These are phyloP conservation scores for Drosophila paracracens DNA, from an alignment of 2,888 invertebrate genomes.

Conservation along the genomic window DNA sequence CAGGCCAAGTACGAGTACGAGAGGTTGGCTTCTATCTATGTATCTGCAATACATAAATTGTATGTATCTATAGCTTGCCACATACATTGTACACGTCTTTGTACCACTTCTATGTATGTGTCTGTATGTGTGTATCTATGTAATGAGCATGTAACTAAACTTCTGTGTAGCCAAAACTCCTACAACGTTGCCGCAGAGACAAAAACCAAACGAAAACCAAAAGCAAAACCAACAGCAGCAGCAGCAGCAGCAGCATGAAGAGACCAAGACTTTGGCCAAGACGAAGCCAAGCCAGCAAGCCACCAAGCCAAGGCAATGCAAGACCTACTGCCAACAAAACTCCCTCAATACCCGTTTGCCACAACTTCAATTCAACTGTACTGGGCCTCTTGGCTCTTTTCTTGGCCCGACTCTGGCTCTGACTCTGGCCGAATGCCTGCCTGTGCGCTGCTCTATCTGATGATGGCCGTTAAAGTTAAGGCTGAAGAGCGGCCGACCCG, in stretches of 20 bases:
- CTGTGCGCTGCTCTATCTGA: constrained; percentile 67
- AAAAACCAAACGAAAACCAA: constrained; percentile 31
- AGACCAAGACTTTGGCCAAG: constrained; percentile 27
- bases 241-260: constrained; percentile 5
- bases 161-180: constrained; percentile 78
- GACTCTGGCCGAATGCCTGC: constrained; percentile 27
- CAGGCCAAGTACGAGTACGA: constrained; percentile 34
- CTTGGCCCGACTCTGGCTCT: constrained; percentile 18
- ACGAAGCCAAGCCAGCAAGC: constrained; percentile 19
- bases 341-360: constrained; percentile 77
- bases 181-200: constrained; percentile 69
- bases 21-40: constrained; percentile 63
- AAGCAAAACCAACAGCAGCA: constrained; percentile 17
- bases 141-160: constrained; percentile 80
- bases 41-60: constrained; percentile 79
- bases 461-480: constrained; percentile 78
- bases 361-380: constrained; percentile 77
- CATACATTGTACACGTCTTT: constrained; percentile 47
- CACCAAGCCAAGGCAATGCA: constrained; percentile 2
- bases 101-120: not conserved
- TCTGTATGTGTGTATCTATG: constrained; percentile 54
- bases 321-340: constrained; percentile 67
- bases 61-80: constrained; percentile 71
- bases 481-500: constrained; percentile 75
- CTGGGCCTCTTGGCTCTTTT: constrained; percentile 51